Base-by-base conservation (phyloP, 2,797 vertebrate genomes). In the Falco novaeseelandiae region DNA sequence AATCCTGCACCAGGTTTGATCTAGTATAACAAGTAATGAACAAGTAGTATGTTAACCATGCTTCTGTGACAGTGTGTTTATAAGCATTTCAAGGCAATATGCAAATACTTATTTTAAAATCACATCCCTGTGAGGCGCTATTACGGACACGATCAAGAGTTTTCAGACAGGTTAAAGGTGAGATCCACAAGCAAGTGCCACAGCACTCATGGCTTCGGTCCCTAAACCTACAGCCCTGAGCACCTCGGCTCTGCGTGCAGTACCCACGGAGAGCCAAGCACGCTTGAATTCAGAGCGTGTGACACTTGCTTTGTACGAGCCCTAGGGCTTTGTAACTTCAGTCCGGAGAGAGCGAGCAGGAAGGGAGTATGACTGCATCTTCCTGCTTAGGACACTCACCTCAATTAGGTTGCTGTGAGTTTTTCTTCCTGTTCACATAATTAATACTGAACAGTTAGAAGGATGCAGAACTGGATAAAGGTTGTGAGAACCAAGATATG, bases 251-350 rank as follows among this genome's bases (percentile, higher is more conserved):
- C 7, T 4, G 62, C 5, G 18, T 4, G 27, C 11, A 16, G 8
- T 14, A 23, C 59, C 58, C 25, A 4, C 6, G 2, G 38, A 19
- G 59, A 32, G 76, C 51, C 3, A 2, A 10, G 46, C 48, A 12
- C 21, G 4, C 17, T 4, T 7, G 30, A 34, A 25, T 18, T 42
- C 42, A 4, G 32, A 14, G 23, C 12, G 2, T 0, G 8, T 44
- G 44, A 44, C 44, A 44, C 44, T 44, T 44, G 44, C 44, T 44
- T 44, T 44, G 44, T 44, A 44, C 44, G 17, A 44, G 44, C 44
- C 32, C 34, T 14, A 21, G 36, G 30, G 48, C 49, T 69, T 55
- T 14, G 18, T 9, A 49, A 21, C 34, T 15, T 10, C 2, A 22
- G 34, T 34, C n/a, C 46, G 16, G 30, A 42, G 55, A 36, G 22